These are phyloP conservation scores for Trachelipus rathkii DNA, from an alignment of 1,140 invertebrate genomes.

Conservation along the genomic window DNA sequence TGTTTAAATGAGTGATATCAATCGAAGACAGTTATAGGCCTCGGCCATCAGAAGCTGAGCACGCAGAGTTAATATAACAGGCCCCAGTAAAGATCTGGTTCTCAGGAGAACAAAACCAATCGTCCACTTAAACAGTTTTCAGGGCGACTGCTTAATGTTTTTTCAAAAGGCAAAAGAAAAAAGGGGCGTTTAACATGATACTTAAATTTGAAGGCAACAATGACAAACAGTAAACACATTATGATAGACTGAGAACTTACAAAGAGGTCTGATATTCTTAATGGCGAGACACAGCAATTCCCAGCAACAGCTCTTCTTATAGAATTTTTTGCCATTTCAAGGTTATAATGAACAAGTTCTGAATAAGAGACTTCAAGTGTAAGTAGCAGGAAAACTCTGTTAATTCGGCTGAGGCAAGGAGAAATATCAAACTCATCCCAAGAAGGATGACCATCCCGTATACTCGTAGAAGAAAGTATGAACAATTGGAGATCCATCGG, in stretches of 20 bases:
- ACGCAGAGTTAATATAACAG: constrained; percentile 35
- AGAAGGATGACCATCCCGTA: constrained; percentile 45
- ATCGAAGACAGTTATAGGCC: constrained; percentile 49
- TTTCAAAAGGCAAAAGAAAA: constrained; percentile 21
- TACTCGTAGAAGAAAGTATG: constrained; percentile 46
- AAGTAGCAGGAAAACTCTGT: constrained; percentile 45
- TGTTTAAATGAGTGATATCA: constrained; percentile 48
- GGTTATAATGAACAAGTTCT: constrained; percentile 46
- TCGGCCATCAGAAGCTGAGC: constrained; percentile 46
- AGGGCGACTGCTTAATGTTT: constrained; percentile 39
- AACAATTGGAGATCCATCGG: constrained; percentile 35
- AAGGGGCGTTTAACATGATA: not conserved
- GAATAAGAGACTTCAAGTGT: constrained; percentile 45
- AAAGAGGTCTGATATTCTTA: constrained; percentile 49
- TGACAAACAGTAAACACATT: too few species aligned
- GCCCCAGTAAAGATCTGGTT: constrained; percentile 39
- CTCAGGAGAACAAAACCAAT: constrained; percentile 47
- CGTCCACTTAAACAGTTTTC: constrained; percentile 39
- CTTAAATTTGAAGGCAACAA: not conserved
- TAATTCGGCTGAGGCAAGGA: constrained; percentile 46
- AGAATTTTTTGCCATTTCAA: constrained; percentile 48
- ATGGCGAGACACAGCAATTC: constrained; percentile 50
- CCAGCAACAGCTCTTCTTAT: constrained; percentile 50
- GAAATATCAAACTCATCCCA: constrained; percentile 47
- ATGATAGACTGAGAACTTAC: constrained; percentile 42